phyloP scores from a whole-genome alignment of 1,140 invertebrate species.

The Halesus radiatus region DNA sequence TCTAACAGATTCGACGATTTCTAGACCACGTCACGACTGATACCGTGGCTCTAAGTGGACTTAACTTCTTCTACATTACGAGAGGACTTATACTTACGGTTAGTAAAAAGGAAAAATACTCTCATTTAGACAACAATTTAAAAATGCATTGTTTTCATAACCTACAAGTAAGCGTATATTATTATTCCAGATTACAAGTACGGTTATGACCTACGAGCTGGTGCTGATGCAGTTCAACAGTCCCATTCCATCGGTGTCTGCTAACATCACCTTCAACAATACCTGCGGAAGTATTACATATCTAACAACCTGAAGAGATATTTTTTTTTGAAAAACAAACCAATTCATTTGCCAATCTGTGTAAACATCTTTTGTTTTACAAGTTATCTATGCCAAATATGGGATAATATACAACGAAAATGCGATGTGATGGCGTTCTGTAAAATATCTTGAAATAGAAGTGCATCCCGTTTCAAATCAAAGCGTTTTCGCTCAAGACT shows the following conservation, averaged over 20 bases:
- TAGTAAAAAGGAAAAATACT: conserved; percentile 57
- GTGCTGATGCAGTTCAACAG: conserved; percentile 59
- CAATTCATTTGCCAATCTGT: no score
- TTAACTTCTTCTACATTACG: conserved; percentile 76
- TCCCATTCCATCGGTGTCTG: conserved; percentile 41
- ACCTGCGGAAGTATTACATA: conserved; percentile 28
- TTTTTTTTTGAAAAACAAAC: no score
- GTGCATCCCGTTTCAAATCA: no score
- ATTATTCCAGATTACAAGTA: conserved; percentile 67
- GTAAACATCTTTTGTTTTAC: no score
- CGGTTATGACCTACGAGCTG: conserved; percentile 77
- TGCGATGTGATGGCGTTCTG: no score
- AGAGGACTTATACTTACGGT: conserved; percentile 75
- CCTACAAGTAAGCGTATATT: no score
- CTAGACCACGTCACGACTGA: conserved; percentile 73
- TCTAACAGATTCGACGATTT: conserved; percentile 71
- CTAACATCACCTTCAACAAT: conserved; percentile 52
- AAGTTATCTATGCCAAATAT: no score
- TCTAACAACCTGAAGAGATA: neutral
- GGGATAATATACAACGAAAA: no score
- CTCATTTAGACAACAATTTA: neutral
- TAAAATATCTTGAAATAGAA: no score
- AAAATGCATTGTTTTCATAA: neutral
- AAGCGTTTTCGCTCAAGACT: no score
- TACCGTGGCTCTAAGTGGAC: conserved; percentile 74